phyloP scores from a whole-genome alignment of 2,888 invertebrate species.

The Cataglyphis livida region DNA sequence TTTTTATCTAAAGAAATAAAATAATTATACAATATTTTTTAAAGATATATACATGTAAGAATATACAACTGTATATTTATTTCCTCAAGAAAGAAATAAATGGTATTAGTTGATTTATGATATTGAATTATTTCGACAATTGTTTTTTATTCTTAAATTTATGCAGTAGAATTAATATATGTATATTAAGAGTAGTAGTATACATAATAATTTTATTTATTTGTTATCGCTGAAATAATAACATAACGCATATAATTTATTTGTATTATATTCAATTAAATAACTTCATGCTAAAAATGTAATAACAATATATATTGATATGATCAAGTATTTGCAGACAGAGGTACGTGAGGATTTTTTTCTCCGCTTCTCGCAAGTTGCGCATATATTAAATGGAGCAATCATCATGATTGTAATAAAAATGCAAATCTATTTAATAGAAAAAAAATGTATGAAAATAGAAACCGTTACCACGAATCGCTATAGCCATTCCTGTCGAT shows the following conservation, averaged over 20 bases:
- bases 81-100: too few relatives aligned
- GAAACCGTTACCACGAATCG: constrained; percentile 20
- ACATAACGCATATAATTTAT: background rate
- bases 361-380: background rate
- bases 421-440: constrained; percentile 24
- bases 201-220: background rate
- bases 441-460: constrained; percentile 20
- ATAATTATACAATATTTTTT: background rate
- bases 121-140: background rate
- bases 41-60: background rate
- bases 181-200: background rate
- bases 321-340: background rate
- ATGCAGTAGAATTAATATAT: background rate
- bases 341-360: background rate
- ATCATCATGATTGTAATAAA: constrained; percentile 21
- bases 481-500: constrained; percentile 56
- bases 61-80: too few relatives aligned
- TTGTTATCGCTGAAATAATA: background rate
- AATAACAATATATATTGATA: background rate
- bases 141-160: background rate
- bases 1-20: background rate
- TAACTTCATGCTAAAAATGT: background rate
- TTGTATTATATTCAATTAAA: background rate
- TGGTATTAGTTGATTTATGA: background rate
- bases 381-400: background rate